These are phyloP conservation scores for Drosophila sproati DNA, from an alignment of 1,140 invertebrate genomes.

Conservation along the genomic window DNA sequence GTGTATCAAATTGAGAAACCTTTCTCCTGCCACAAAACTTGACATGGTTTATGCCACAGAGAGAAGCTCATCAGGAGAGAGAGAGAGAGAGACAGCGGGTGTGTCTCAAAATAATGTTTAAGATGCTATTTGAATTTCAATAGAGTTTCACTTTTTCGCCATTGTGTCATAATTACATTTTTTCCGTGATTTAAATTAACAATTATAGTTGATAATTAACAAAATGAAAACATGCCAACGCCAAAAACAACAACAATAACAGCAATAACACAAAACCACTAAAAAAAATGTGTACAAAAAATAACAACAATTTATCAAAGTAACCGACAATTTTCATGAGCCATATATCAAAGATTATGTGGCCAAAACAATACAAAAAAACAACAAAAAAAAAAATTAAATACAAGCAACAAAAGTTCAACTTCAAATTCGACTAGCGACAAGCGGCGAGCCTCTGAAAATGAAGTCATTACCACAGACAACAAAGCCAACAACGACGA, in stretches of 20 bases:
- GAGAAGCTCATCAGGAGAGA: conserved; percentile 43
- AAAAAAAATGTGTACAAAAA: conserved; percentile 12
- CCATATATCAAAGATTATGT: conserved; percentile 56
- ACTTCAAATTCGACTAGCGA: conserved; percentile 36
- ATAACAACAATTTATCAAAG: conserved; percentile 59
- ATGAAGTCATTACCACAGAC: conserved; percentile 75
- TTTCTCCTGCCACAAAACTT: conserved; percentile 57
- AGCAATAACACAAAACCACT: conserved; percentile 33
- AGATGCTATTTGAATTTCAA: conserved; percentile 25
- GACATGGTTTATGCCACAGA: conserved; percentile 56
- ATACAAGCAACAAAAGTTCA: not conserved
- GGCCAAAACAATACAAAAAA: conserved; percentile 43
- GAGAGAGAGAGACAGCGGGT: not conserved
- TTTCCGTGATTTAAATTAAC: conserved; percentile 70
- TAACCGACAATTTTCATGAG: conserved; percentile 41
- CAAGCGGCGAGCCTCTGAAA: conserved; percentile 23
- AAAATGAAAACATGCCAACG: conserved; percentile 56
- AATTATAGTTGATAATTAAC: conserved; percentile 77
- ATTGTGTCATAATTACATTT: conserved; percentile 41
- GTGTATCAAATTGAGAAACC: conserved; percentile 25
- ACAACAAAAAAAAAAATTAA: too few relatives aligned
- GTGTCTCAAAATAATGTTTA: conserved; percentile 26
- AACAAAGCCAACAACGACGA: conserved; percentile 28
- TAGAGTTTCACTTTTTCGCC: conserved; percentile 67
- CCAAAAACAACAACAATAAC: conserved; percentile 1